phyloP scores from a whole-genome alignment of 2,797 vertebrate species.

The Luscinia megarhynchos region DNA sequence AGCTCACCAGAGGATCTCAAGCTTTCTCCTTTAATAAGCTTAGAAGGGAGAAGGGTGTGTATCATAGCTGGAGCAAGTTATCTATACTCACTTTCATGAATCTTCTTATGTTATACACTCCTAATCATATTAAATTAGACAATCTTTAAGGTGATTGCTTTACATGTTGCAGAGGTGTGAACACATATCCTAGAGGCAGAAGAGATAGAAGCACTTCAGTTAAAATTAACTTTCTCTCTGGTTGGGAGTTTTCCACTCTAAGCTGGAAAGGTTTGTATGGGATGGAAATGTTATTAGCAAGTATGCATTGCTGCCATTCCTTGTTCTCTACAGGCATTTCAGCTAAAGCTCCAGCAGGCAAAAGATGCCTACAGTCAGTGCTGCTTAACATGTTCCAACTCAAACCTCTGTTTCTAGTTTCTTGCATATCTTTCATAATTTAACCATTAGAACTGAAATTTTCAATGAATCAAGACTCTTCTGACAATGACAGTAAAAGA shows the following conservation, averaged over 20 bases:
- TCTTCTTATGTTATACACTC: constrained; percentile 47
- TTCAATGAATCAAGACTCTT: not conserved
- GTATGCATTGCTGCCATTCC: not conserved
- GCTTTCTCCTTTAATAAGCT: constrained; percentile 26
- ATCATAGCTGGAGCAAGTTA: constrained; percentile 41
- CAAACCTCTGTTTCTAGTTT: not conserved
- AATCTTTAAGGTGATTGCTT: constrained; percentile 45
- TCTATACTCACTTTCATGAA: constrained; percentile 17
- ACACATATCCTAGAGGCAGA: not conserved
- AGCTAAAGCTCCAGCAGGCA: not conserved
- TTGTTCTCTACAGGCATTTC: not conserved
- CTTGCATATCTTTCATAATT: not conserved
- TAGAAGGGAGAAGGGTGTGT: constrained; percentile 21
- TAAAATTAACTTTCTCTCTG: constrained; percentile 16
- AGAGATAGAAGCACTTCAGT: not conserved
- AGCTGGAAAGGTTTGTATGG: constrained; percentile 5
- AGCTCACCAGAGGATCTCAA: constrained; percentile 5
- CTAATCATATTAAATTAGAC: constrained; percentile 51
- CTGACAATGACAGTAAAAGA: not conserved
- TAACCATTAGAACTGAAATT: not conserved
- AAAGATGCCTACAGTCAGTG: not conserved
- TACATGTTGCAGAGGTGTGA: constrained; percentile 34
- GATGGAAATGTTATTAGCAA: not conserved
- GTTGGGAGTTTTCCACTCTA: not conserved
- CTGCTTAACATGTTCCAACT: not conserved